Base-by-base conservation (phyloP, 2,113 vertebrate genomes). In the Tor tambroides region DNA sequence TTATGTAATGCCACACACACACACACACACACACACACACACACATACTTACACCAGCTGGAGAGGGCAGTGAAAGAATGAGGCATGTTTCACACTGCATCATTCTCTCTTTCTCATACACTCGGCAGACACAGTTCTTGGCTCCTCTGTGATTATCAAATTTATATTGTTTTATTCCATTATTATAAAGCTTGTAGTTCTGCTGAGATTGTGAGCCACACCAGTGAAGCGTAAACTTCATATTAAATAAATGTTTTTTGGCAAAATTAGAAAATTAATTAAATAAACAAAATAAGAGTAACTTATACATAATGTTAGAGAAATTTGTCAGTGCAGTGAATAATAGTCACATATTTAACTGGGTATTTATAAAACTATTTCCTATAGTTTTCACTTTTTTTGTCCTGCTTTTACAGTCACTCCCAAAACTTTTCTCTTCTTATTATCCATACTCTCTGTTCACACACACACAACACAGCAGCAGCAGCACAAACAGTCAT, bases 1-100 rank as follows among this genome's bases (percentile, higher is more conserved):
- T 75, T 75, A 46, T 75, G 72, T 23, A 75, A 76, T 15, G 26
- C 38, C n/a, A n/a, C n/a, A n/a, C n/a, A n/a, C n/a, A n/a, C n/a
- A n/a, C n/a, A n/a, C n/a, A n/a, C n/a, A n/a, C 38, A 46, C 23
- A 75, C 72, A 69, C 32, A 75, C 38, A 46, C 10, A 35, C 23
- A 74, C 7, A 74, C 21, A 41, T 14, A 46, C 38, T 6, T 26
- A 75, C 11, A 43, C 72, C 72, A 43, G 69, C 21, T 38, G 35
- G 71, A 74, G 71, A 74, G 35, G 71, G n/a, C 71, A 43, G 35
- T 43, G 23, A 46, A 49, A 51, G 5, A 76, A 76, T 49, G 11
- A 46, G 14, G n/a, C 43, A 6, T 69, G 17, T 28, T 77, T 49
- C n/a, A 51, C 43, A 19, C n/a, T 49, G 41, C 26, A 77, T 77